phyloP scores from a whole-genome alignment of 2,888 invertebrate species.

The Xylota segnis region DNA sequence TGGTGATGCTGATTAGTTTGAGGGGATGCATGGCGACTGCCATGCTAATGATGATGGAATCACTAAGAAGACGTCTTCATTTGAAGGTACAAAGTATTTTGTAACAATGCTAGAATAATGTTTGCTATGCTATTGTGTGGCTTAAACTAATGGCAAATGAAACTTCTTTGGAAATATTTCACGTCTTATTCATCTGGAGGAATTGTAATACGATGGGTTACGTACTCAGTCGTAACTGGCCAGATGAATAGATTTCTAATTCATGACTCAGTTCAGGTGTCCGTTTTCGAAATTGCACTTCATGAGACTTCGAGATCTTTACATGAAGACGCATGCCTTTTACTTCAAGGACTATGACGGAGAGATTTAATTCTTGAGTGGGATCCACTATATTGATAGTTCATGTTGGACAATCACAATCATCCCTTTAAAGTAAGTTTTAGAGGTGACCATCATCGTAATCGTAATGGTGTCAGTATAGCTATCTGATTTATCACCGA shows the following conservation, averaged over 20 bases:
- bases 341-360: too few relatives aligned
- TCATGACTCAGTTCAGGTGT: too few relatives aligned
- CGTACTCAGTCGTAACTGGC: background rate
- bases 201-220: background rate
- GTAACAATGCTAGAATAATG: constrained; percentile 19
- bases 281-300: too few relatives aligned
- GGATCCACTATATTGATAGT: too few relatives aligned
- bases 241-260: background rate
- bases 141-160: background rate
- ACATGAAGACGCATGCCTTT: too few relatives aligned
- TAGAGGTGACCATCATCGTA: too few relatives aligned
- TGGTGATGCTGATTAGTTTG: constrained; percentile 67
- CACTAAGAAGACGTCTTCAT: constrained; percentile 63
- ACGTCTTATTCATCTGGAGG: background rate
- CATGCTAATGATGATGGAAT: constrained; percentile 57
- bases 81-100: constrained; percentile 10
- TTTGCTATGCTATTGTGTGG: background rate
- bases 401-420: too few relatives aligned
- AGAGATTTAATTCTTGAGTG: too few relatives aligned
- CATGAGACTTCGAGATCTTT: too few relatives aligned
- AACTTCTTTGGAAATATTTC: background rate
- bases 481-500: too few relatives aligned
- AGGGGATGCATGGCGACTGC: constrained; percentile 49
- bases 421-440: too few relatives aligned
- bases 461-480: too few relatives aligned